A percentile compares a stretch with the other conserved stretches of the same genome.
Evolutionary conservation across 2,797 vertebrate species (phyloP).

Genomic region (Crax fasciolata): DNA sequence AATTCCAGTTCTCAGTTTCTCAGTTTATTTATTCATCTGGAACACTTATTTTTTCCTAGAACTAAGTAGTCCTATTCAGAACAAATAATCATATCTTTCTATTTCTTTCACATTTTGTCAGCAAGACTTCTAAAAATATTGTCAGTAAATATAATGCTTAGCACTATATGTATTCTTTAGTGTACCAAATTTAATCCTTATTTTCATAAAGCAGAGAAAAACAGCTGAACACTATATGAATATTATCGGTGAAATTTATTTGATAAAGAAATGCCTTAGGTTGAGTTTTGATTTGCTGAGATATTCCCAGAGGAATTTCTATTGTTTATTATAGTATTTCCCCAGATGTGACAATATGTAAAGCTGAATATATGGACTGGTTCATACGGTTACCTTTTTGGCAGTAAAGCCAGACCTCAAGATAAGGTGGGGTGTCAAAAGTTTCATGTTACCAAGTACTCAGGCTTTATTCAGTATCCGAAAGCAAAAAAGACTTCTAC

Average conservation of each 20-base stretch:
- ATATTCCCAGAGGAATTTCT: not conserved
- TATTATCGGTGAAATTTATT: not conserved
- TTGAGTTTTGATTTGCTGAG: not conserved
- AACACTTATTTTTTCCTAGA: not conserved
- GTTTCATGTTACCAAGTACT: not conserved
- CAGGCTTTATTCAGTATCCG: not conserved
- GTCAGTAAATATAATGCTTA: not conserved
- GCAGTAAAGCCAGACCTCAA: not conserved
- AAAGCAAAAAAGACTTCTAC: not conserved
- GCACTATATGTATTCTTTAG: not conserved
- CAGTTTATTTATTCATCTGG: not conserved
- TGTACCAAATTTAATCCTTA: not conserved
- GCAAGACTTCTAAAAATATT: not conserved
- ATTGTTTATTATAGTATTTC: not conserved
- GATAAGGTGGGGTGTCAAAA: not conserved
- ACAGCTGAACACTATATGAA: not conserved
- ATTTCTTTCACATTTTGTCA: not conserved
- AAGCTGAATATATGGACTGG: not conserved
- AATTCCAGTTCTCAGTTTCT: not conserved
- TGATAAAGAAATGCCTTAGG: not conserved
- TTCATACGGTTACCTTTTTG: not conserved
- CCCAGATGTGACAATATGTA: not conserved
- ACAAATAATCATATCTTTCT: not conserved
- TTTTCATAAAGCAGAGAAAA: not conserved
- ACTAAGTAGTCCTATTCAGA: not conserved